Percentiles rank a stretch among this genome's conserved stretches.
phyloP scores from a whole-genome alignment of 2,888 invertebrate genomes.

The Catonia carolina region DNA sequence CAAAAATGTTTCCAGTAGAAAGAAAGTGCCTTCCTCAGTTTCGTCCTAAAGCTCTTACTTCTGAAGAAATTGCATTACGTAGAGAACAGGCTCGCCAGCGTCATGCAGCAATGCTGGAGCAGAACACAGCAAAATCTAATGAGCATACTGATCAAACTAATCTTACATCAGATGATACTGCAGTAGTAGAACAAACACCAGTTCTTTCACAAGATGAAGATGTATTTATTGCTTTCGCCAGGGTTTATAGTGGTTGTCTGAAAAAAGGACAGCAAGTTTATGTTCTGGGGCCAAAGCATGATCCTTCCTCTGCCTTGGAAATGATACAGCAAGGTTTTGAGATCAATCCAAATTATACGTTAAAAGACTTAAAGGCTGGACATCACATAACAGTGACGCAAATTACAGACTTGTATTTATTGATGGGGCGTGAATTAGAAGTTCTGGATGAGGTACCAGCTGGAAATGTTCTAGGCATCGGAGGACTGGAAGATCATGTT shows the following conservation, averaged over 20 bases:
- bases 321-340: constrained; percentile 36
- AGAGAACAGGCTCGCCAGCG: constrained; percentile 59
- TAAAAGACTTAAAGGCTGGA: constrained; percentile 55
- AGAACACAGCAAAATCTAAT: background rate
- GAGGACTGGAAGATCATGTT: constrained; percentile 74
- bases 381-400: constrained; percentile 58
- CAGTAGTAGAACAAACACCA: constrained; percentile 5
- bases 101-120: constrained; percentile 47
- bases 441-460: constrained; percentile 70
- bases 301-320: constrained; percentile 56
- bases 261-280: constrained; percentile 68
- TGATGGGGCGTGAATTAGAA: constrained; percentile 91
- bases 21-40: constrained; percentile 69
- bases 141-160: background rate
- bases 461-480: constrained; percentile 87
- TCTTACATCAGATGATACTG: background rate
- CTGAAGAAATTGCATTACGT: constrained; percentile 62
- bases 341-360: constrained; percentile 41
- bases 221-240: constrained; percentile 83
- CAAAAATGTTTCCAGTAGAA: constrained; percentile 87
- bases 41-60: constrained; percentile 66
- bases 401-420: constrained; percentile 72
- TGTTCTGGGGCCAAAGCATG: constrained; percentile 82
- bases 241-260: constrained; percentile 85
- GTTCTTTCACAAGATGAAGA: constrained; percentile 42